Conservation (phyloP, 2,113 vertebrate species). For the Sakesphorus luctuosus region DNA sequence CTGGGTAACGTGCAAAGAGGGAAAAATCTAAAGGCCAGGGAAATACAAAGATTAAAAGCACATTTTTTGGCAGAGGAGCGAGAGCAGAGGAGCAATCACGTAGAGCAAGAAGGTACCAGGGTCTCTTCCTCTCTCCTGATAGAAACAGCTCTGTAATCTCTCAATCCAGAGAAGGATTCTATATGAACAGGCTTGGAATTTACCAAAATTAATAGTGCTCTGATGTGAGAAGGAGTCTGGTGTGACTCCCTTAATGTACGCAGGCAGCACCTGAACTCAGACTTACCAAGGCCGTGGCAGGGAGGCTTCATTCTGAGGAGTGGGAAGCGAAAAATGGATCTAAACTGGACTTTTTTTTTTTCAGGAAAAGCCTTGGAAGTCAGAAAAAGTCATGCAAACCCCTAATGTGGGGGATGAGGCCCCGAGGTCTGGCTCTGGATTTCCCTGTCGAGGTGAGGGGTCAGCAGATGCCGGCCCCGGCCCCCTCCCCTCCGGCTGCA, state of each 20-base stretch:
- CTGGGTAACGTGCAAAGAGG: background rate
- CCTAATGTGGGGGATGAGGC: background rate
- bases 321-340: rapidly evolving
- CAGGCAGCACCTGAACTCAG: background rate
- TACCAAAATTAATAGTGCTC: background rate
- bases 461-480: background rate
- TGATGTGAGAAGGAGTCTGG: background rate
- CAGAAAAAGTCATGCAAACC: background rate
- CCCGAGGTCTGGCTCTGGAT: rapidly evolving
- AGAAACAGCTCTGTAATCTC: background rate
- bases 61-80: background rate
- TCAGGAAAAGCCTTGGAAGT: background rate
- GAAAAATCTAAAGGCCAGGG: background rate
- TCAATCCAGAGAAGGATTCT: background rate
- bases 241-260: too few relatives aligned
- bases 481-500: background rate
- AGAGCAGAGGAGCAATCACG: background rate
- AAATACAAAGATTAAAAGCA: background rate
- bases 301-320: background rate
- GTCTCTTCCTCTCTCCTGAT: rapidly evolving
- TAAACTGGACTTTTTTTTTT: background rate
- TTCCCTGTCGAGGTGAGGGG: background rate
- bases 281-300: rapidly evolving
- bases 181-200: background rate
- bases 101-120: background rate